phyloP scores from a whole-genome alignment of 2,888 invertebrate genomes.

The Diploptera punctata region DNA sequence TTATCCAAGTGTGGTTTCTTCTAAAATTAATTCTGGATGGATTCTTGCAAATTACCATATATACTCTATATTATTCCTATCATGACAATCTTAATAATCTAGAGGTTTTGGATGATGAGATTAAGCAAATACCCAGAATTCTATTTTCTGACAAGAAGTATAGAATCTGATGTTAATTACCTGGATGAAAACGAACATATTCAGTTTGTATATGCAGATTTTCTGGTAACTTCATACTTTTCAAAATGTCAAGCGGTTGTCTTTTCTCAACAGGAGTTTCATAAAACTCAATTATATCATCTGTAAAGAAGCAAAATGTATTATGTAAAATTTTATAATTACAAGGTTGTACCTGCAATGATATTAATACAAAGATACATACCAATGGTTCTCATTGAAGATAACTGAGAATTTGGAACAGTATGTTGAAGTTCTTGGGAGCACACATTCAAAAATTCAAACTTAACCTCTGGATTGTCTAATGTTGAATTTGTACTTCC shows the following conservation, averaged over 20 bases:
- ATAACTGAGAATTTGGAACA: conserved; percentile 84
- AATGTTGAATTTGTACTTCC: conserved; percentile 51
- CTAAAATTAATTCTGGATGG: too few relatives aligned
- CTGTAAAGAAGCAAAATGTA: conserved; percentile 52
- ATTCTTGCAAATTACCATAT: too few relatives aligned
- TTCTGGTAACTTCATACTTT: conserved; percentile 76
- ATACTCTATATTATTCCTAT: too few relatives aligned
- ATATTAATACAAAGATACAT: too few relatives aligned
- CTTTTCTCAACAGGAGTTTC: conserved; percentile 70
- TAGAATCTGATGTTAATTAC: too few relatives aligned
- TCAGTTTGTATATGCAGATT: conserved; percentile 87
- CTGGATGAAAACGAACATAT: conserved; percentile 83
- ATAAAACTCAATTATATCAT: conserved; percentile 76
- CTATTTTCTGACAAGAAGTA: too few relatives aligned
- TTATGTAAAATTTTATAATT: too few relatives aligned
- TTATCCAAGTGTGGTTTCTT: too few relatives aligned
- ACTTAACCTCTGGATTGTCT: conserved; percentile 60
- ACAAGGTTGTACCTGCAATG: too few relatives aligned
- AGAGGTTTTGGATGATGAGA: too few relatives aligned
- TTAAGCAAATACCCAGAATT: too few relatives aligned
- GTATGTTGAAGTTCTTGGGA: conserved; percentile 74
- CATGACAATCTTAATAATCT: too few relatives aligned
- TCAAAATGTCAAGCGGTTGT: conserved; percentile 77
- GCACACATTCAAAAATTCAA: conserved; percentile 72
- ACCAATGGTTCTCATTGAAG: conserved; percentile 75